Evolutionary conservation across 2,888 invertebrate genomes (phyloP).

Genomic region (Epsilonema sp.): DNA sequence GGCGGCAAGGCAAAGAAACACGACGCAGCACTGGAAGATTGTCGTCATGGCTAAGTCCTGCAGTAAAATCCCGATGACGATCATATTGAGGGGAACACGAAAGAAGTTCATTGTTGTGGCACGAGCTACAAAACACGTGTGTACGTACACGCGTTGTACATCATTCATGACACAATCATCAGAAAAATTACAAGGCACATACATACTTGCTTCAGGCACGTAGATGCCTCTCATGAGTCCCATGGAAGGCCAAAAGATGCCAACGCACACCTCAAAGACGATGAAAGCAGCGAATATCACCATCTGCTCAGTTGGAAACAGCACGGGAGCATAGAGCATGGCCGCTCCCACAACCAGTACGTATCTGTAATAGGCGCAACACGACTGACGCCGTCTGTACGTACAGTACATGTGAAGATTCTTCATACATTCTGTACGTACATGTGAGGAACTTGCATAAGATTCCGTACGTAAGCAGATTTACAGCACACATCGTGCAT

Average conservation of each 20-base stretch:
- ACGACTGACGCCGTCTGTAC: no score
- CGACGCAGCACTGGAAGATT: slow-evolving; percentile 34
- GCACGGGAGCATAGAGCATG: slow-evolving; percentile 31
- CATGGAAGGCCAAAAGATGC: slow-evolving; percentile 38
- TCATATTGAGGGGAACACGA: slow-evolving; percentile 36
- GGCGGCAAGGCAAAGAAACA: slow-evolving; percentile 30
- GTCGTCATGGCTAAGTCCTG: slow-evolving; percentile 32
- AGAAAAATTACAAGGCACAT: not conserved
- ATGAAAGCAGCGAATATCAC: slow-evolving; percentile 33
- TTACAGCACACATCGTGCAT: no score
- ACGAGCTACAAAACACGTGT: slow-evolving; percentile 32
- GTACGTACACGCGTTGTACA: no score
- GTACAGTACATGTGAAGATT: no score
- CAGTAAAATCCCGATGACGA: slow-evolving; percentile 34
- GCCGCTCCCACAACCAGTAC: slow-evolving; percentile 31
- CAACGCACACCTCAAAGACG: slow-evolving; percentile 36
- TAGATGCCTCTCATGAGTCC: slow-evolving; percentile 35
- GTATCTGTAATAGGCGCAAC: no score
- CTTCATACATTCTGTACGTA: no score
- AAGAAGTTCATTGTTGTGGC: slow-evolving; percentile 38
- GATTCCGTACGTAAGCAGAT: no score
- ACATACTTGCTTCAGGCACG: slow-evolving; percentile 34
- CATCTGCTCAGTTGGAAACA: slow-evolving; percentile 24
- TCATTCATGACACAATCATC: slow-evolving; percentile 1
- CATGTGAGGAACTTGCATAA: no score